Evolutionary conservation across 2,888 invertebrate genomes (phyloP).

Genomic region (Megamerina dolium): DNA sequence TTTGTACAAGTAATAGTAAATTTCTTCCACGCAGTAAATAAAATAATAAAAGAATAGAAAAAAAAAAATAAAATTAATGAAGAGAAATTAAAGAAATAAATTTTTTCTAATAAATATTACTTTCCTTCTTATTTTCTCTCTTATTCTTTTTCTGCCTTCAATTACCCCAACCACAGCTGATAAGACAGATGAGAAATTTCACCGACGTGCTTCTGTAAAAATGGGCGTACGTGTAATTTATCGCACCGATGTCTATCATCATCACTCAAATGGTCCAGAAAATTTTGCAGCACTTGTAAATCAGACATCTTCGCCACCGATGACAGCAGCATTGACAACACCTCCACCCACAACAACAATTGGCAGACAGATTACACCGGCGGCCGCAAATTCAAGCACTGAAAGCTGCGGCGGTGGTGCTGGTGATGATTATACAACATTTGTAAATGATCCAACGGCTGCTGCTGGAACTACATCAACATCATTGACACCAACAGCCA

Average conservation of each 20-base stretch:
- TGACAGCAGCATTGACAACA: conserved; percentile 27
- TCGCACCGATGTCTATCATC: conserved; percentile 45
- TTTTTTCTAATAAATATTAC: neutral
- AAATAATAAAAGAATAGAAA: too few relatives aligned
- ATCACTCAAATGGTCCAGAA: conserved; percentile 32
- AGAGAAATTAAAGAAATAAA: neutral
- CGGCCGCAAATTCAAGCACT: conserved; percentile 1
- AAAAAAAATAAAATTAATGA: too few relatives aligned
- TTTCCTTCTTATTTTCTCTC: neutral
- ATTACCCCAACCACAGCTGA: too few relatives aligned
- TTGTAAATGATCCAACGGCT: neutral
- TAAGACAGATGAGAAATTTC: conserved; percentile 73
- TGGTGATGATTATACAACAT: neutral
- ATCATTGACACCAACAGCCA: neutral
- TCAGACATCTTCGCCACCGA: conserved; percentile 31
- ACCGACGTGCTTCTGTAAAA: conserved; percentile 70
- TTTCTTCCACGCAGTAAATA: too few relatives aligned
- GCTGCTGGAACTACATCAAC: conserved; percentile 1
- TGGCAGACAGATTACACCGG: conserved; percentile 16
- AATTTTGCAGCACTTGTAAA: conserved; percentile 37
- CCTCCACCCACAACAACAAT: conserved; percentile 9
- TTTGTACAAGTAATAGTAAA: too few relatives aligned
- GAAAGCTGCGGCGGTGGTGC: neutral
- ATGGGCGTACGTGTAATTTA: conserved; percentile 84
- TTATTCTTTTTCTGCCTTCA: conserved; percentile 10